Evolutionary conservation across 2,888 invertebrate genomes (phyloP), one percentile per base, ranked within the genome.

Genomic region (Agrilus cyanescens): DNA sequence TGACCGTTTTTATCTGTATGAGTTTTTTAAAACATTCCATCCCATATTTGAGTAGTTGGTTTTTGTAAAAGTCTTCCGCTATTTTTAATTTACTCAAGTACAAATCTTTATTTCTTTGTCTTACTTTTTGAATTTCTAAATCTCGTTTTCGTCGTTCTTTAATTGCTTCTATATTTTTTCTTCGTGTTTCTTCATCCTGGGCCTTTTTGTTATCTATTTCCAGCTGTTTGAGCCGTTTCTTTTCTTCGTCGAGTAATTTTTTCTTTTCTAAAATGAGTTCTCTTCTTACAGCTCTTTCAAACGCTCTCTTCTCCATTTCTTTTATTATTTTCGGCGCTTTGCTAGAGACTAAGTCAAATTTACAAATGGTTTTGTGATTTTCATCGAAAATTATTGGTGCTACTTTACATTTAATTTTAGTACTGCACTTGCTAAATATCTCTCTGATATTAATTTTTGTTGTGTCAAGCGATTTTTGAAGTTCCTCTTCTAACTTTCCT

Each of bases 301-400:
- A 62, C 0, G 84, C 83, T 46, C 82, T 72, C 43, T 79, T 76
- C 55, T 85, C 81, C 82, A 85, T 82, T 59, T 80, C 73, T 58
- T 76, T 73, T 35, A 85, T 58, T 57, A 85, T 79, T 58, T 76
- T 78, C 3, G 85, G 84, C 31, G 78, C 75, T 64, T 73, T 74
- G 45, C 72, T 63, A 47, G 73, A 72, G 51, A 68, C 67, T 36
- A 73, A 56, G 39, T 71, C 52, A 41, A 64, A 56, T 46, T 53
- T 47, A 35, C 43, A 57, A 67, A 71, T 13, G 31, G 42, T 41
- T 33, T 45, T 42, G 8, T 25, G 32, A n/a, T 50, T 69, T 62
- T 72, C 69, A 40, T 68, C 59, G 38, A 72, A 70, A 13, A 44
- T 35, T 16, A 49, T 50, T 48, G 72, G 71, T 48, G 68, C 71